phyloP scores from a whole-genome alignment of 2,888 invertebrate genomes.

The Hirtodrosophila alboralis region DNA sequence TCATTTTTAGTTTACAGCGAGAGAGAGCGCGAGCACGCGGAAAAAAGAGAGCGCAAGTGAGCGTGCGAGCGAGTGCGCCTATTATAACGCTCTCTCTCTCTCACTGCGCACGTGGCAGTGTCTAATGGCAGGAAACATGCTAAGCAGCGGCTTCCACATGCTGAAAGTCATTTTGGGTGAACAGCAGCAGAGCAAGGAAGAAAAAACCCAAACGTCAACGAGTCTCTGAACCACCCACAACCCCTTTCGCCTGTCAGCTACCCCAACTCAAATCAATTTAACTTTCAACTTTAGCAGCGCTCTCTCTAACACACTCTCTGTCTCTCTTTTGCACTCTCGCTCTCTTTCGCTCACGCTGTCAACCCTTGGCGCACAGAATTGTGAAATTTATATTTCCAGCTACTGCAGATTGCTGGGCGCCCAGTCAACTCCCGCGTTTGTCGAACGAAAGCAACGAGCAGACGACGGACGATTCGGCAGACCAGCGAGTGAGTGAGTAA shows the following conservation, averaged over 20 bases:
- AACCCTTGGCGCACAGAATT: slow-evolving; percentile 46
- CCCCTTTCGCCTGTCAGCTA: slow-evolving; percentile 46
- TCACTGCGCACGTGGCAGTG: slow-evolving; percentile 69
- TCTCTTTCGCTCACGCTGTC: slow-evolving; percentile 22
- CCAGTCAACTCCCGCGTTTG: slow-evolving; percentile 82
- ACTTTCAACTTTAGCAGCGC: slow-evolving; percentile 69
- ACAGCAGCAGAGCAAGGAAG: too few relatives aligned
- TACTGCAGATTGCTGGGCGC: slow-evolving; percentile 67
- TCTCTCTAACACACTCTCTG: slow-evolving; percentile 15
- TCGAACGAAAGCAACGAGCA: slow-evolving; percentile 65
- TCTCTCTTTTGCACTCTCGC: slow-evolving; percentile 12
- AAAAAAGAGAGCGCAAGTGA: slow-evolving; percentile 10
- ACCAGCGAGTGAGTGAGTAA: slow-evolving; percentile 43
- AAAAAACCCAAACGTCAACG: slow-evolving; percentile 23
- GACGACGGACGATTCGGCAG: slow-evolving; percentile 50
- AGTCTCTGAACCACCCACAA: slow-evolving; percentile 47
- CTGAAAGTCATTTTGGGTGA: slow-evolving; percentile 70
- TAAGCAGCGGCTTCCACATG: slow-evolving; percentile 79
- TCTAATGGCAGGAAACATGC: slow-evolving; percentile 76
- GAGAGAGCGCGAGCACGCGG: slow-evolving; percentile 13
- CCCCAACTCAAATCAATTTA: slow-evolving; percentile 76
- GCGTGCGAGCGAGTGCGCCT: slow-evolving; percentile 9
- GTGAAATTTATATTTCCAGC: slow-evolving; percentile 35
- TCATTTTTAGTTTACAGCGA: slow-evolving; percentile 65
- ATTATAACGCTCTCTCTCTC: slow-evolving; percentile 23